Base-by-base conservation (phyloP, 2,888 invertebrate genomes). In the Polydrusus pterygomalis region DNA sequence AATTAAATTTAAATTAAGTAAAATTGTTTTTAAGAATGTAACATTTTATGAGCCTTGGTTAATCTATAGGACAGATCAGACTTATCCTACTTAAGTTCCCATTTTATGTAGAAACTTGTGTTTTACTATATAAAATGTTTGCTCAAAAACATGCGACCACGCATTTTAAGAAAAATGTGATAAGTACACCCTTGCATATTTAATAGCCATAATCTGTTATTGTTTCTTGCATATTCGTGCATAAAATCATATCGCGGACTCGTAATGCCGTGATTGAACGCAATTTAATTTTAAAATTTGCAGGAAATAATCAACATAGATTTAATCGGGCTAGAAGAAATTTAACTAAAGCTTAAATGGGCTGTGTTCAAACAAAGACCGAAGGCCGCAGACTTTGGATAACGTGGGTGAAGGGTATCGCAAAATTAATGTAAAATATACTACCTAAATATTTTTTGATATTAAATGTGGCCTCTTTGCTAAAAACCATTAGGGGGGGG, bases 121-220 rank as follows among this genome's bases (percentile, higher is more conserved):
- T 47, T 17, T 8, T 17, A 47, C 1, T 5, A 17, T 17, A 17
- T 17, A n/a, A 60, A 60, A 60, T 34, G 54, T 51, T 67, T 67
- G 67, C 54, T 67, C 47, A 49, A 34, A 54, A 34, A 30, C 49
- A 49, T 67, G 54, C 63, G 13, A 64, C 71, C 47, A 60, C 58
- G 58, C 58, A 60, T 34, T 67, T 70, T 56, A 73, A 60, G 64
- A 74, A 77, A 51, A 77, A 79, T 68, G 76, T 67, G 77, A 79
- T 76, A 76, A 79, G 68, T 73, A 60, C 51, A 20, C 65, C 45
- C 60, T 77, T 73, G 76, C 76, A 73, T 79, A 80, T 79, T 80
- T 73, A 76, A 77, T 81, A 76, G 34, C 73, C 64, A 72, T 77
- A 79, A 79, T 68, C 70, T 77, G 80, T 79, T 80, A 80, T 72